Conservation (phyloP, 1,140 invertebrate species). For the Steinernema khuongi region DNA sequence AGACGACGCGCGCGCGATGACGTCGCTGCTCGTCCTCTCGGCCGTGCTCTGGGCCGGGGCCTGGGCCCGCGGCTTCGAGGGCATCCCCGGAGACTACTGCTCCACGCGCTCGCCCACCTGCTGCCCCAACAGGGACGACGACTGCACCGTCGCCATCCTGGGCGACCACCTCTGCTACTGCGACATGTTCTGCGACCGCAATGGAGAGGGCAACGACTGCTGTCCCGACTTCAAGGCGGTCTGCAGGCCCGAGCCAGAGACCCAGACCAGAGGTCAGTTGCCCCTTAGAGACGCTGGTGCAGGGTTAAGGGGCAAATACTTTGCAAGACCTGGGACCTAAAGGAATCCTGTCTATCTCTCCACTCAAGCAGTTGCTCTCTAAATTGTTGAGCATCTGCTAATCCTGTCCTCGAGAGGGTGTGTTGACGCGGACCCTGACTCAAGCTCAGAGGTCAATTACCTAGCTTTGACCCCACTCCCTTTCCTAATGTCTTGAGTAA, state of each 20-base stretch:
- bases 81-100: conserved; percentile 45
- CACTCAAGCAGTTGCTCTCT: too few relatives aligned
- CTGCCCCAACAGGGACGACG: conserved; percentile 42
- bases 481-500: too few relatives aligned
- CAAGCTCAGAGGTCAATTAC: too few relatives aligned
- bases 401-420: too few relatives aligned
- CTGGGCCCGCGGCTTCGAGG: conserved; percentile 20
- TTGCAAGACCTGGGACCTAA: too few relatives aligned
- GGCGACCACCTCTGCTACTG: conserved; percentile 49
- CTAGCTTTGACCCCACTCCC: too few relatives aligned
- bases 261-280: conserved; percentile 3
- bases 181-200: conserved; percentile 47
- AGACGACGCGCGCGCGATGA: neutral
- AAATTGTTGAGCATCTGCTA: too few relatives aligned
- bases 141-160: conserved; percentile 48
- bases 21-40: neutral
- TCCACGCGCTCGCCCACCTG: conserved; percentile 33
- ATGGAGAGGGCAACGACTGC: conserved; percentile 43
- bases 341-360: too few relatives aligned
- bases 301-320: too few relatives aligned
- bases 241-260: conserved; percentile 28
- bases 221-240: conserved; percentile 48
- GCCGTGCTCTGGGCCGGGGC: neutral
- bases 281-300: too few relatives aligned
- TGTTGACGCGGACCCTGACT: too few relatives aligned